Conservation (phyloP, 2,888 invertebrate genomes). For the Frankliniella intonsa region DNA sequence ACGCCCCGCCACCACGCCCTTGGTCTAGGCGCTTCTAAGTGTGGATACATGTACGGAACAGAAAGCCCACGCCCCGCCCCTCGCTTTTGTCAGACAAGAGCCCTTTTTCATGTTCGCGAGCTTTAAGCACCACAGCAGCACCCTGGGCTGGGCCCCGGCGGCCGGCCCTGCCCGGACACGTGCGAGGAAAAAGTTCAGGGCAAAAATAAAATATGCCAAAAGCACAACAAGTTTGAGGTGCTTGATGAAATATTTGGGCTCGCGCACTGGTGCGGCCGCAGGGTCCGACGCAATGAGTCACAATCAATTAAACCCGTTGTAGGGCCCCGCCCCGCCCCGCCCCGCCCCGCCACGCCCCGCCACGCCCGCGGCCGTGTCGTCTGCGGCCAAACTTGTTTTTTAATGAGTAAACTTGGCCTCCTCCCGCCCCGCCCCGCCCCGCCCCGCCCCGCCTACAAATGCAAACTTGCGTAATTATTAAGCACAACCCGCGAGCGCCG, state of each 20-base stretch:
- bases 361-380: neutral
- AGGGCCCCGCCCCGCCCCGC: neutral
- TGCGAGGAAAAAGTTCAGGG: too few species aligned
- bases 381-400: conserved; percentile 11
- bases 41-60: conserved; percentile 15
- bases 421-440: neutral
- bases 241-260: neutral
- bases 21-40: neutral
- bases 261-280: neutral
- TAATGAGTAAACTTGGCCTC: conserved; percentile 17
- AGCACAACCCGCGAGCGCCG: neutral
- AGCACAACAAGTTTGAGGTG: too few species aligned
- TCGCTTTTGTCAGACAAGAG: neutral
- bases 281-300: neutral
- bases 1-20: too few species aligned
- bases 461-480: conserved; percentile 21
- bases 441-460: neutral
- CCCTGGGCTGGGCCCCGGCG: too few species aligned
- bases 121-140: neutral
- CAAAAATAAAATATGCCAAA: too few species aligned
- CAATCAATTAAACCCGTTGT: too few species aligned
- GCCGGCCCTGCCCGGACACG: too few species aligned
- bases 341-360: neutral
- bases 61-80: too few species aligned
- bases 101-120: conserved; percentile 19